Evolutionary conservation across 2,888 invertebrate species (phyloP), one percentile per base, ranked within the genome.

Genomic region (Enchytraeus crypticus): DNA sequence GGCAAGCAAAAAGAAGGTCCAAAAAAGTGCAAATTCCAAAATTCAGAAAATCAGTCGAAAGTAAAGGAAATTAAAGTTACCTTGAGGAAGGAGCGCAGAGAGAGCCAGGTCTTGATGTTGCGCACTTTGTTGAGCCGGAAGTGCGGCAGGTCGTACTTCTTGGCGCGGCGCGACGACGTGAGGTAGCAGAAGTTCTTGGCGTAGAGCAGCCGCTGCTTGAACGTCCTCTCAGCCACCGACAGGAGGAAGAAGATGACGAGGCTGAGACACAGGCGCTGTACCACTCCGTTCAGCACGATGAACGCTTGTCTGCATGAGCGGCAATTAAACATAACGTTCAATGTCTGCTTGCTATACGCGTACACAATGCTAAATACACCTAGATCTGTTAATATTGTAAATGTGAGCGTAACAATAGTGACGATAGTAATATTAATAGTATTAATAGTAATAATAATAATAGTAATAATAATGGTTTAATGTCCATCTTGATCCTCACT

Each of bases 81-180:
- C 84, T 93, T 89, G 61, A 96, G 84, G 81, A 95, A 96, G 0
- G 95, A 95, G 55, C 96, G 82, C 5, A 96, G 89, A 27, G 93
- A 93, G n/a, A 96, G 82, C 96, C 96, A 96, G 1, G 91, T 92
- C 81, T 95, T 95, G 72, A 96, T 96, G 79, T 96, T 96, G 69
- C 92, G 84, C 46, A 96, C 95, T 83, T 95, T 95, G 77, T 93
- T 95, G 27, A 96, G 83, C 29, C 96, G 84, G 76, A 96, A 95
- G 81, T 96, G 95, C 1, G 96, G 96, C 70, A 96, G 82, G 76
- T 91, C 90, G 0, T 92, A 93, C 79, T 93, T 92, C 71, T 88
- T 83, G 0, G 96, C 93, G 33, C 93, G 84, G 47, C 95, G 81
- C 0, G 91, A 91, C 0, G 95, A 95, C 14, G 96, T 96, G 58